Percentiles rank a stretch among this genome's conserved stretches.
Evolutionary conservation across 2,797 vertebrate genomes (phyloP).

Genomic region (Cynodonichthys magdalenae): DNA sequence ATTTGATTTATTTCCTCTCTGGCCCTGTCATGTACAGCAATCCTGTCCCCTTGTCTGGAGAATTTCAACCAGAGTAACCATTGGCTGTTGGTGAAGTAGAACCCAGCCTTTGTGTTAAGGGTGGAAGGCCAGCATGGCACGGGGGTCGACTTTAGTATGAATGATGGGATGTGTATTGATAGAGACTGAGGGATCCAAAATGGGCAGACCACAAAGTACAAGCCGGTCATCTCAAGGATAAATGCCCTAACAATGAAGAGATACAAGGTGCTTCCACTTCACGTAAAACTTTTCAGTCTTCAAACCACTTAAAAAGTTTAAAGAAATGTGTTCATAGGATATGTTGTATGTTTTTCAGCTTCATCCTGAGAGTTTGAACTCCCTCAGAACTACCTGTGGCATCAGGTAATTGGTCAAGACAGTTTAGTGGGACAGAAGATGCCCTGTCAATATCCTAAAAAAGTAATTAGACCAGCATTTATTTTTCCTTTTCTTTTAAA

Average conservation of each 20-base stretch:
- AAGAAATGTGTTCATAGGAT: too few relatives aligned
- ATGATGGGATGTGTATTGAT: constrained; percentile 56
- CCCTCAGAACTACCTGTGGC: too few relatives aligned
- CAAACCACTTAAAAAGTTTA: too few relatives aligned
- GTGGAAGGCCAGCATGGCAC: constrained; percentile 72
- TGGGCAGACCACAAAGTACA: constrained; percentile 33
- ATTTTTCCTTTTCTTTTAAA: too few relatives aligned
- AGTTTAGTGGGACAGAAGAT: too few relatives aligned
- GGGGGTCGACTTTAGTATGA: constrained; percentile 67
- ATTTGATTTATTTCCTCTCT: constrained; percentile 46
- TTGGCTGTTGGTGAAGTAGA: constrained; percentile 38
- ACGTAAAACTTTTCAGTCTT: too few relatives aligned
- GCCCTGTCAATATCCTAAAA: too few relatives aligned
- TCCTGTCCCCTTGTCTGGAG: constrained; percentile 18
- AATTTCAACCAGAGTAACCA: constrained; percentile 32
- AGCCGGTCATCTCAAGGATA: constrained; percentile 25
- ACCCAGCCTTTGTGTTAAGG: constrained; percentile 40
- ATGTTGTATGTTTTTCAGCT: too few relatives aligned
- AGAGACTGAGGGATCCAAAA: constrained; percentile 21
- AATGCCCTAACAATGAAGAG: not conserved
- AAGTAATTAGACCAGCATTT: too few relatives aligned
- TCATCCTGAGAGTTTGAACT: too few relatives aligned
- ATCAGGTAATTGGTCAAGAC: too few relatives aligned
- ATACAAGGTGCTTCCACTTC: too few relatives aligned
- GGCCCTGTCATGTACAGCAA: constrained; percentile 34